Percentiles rank a stretch among this genome's conserved stretches.
Conservation (phyloP, 2,113 vertebrate species). For the Cyrtonyx montezumae region DNA sequence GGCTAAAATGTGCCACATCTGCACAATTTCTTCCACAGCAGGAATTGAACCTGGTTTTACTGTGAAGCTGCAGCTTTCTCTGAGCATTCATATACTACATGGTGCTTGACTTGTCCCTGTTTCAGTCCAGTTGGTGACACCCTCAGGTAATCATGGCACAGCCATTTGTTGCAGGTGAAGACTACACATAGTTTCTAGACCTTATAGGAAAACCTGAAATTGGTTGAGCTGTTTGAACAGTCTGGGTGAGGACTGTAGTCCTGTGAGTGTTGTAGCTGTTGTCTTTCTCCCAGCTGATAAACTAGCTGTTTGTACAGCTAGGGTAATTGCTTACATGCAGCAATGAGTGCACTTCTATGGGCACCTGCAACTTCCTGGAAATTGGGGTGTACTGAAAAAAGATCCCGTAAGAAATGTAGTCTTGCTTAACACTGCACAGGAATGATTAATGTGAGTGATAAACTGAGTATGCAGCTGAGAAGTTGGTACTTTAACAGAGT, state of each 20-base stretch:
- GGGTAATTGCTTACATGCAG: not conserved
- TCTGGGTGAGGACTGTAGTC: not conserved
- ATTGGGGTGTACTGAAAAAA: not conserved
- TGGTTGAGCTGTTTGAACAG: not conserved
- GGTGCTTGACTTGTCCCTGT: not conserved
- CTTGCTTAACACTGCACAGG: not conserved
- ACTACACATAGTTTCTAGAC: not conserved
- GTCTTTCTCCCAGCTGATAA: not conserved
- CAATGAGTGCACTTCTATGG: not conserved
- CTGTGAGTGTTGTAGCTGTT: not conserved
- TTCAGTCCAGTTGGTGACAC: not conserved
- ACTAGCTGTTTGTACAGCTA: not conserved
- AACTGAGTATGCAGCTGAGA: not conserved
- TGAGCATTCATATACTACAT: not conserved
- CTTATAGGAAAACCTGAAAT: not conserved
- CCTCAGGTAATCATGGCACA: not conserved
- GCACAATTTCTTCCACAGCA: not conserved
- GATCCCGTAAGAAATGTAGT: not conserved
- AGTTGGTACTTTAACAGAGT: not conserved
- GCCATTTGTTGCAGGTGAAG: not conserved
- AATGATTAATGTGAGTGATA: not conserved
- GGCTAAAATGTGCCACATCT: not conserved
- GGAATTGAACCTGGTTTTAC: not conserved
- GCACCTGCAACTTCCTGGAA: not conserved
- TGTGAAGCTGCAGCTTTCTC: not conserved